Percentiles rank a stretch among this genome's conserved stretches.
Evolutionary conservation across 2,888 invertebrate species (phyloP).

Genomic region (Drosophila borborema): DNA sequence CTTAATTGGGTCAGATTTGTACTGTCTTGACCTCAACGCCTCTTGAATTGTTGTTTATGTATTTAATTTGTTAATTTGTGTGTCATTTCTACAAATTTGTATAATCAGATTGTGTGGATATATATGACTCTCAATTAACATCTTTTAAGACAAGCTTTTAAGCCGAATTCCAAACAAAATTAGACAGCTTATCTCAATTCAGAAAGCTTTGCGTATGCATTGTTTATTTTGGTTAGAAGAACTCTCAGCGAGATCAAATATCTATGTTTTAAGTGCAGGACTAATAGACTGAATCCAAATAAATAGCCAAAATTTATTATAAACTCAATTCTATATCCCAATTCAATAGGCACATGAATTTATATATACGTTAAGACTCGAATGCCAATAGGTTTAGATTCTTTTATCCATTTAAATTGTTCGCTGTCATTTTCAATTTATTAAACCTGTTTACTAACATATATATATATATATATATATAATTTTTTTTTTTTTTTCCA

Average conservation of each 20-base stretch:
- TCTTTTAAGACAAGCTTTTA: background rate
- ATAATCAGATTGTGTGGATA: background rate
- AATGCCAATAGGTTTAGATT: too few species aligned
- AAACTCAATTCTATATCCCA: too few species aligned
- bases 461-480: too few species aligned
- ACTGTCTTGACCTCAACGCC: background rate
- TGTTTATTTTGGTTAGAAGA: background rate
- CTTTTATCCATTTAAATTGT: too few species aligned
- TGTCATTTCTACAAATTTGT: background rate
- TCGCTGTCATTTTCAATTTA: too few species aligned
- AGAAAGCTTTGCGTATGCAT: background rate
- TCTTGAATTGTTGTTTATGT: background rate
- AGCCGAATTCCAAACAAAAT: background rate
- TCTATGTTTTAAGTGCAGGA: too few species aligned
- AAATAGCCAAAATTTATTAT: background rate
- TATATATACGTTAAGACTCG: too few species aligned
- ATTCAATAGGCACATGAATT: too few species aligned
- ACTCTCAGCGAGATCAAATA: background rate
- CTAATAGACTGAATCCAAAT: background rate
- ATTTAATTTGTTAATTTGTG: background rate
- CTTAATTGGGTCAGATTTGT: background rate
- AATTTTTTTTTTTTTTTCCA: background rate
- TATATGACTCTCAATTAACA: background rate
- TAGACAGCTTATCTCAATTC: background rate
- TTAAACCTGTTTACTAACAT: too few species aligned